Percentiles rank a stretch among this genome's conserved stretches.
Conservation (phyloP, 37 sponge, comb jelly and placozoan genomes). For the Beroe ovata region DNA sequence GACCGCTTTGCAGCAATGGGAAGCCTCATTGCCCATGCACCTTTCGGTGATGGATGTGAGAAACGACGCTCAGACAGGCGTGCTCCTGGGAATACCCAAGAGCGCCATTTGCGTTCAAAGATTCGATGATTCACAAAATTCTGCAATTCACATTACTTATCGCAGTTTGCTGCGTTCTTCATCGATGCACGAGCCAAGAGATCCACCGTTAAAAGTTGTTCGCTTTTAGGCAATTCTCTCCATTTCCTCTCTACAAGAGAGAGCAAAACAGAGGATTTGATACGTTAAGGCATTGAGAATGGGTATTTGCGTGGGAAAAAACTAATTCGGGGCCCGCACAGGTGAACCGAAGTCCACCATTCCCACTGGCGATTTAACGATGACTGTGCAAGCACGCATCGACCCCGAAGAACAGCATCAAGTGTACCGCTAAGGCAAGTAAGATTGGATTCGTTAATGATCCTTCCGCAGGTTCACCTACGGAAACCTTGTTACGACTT, state of each 20-base stretch:
- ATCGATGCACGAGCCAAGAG: no score
- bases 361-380: constrained; percentile 17
- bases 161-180: constrained; percentile 85
- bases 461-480: no score
- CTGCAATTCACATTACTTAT: constrained; percentile 90
- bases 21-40: neutral
- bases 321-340: constrained; percentile 59
- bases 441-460: constrained; percentile 16
- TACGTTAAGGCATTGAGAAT: no score
- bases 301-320: no score
- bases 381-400: neutral
- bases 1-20: neutral
- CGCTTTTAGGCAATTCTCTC: no score
- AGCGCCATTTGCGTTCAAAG: constrained; percentile 88
- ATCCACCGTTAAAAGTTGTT: no score
- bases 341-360: constrained; percentile 65
- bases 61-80: constrained; percentile 80
- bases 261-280: no score
- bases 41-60: neutral
- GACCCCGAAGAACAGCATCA: constrained; percentile 67
- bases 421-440: constrained; percentile 57
- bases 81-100: constrained; percentile 69
- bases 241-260: no score
- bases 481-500: no score
- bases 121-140: constrained; percentile 90